Base-by-base conservation (phyloP, 1,140 invertebrate genomes). In the Phymorhynchus buccinoides region DNA sequence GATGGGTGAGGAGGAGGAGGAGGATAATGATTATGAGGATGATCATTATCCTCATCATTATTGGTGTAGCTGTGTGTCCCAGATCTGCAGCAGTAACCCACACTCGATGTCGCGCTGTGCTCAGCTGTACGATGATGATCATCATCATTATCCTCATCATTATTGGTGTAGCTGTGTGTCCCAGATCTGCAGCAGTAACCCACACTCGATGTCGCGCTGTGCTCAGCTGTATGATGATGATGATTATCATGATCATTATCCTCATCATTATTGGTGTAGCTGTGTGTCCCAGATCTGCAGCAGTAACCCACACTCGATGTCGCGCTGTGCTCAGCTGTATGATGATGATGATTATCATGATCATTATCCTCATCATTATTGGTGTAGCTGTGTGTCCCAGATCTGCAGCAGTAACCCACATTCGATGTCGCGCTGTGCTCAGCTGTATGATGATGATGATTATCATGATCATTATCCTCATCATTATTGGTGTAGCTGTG, bases 341-440 rank as follows among this genome's bases (percentile, higher is more conserved):
- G n/a, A n/a, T n/a, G n/a, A n/a, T n/a, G n/a, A n/a, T n/a, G n/a
- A n/a, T n/a, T n/a, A n/a, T n/a, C n/a, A n/a, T n/a, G n/a, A n/a
- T n/a, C n/a, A n/a, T n/a, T n/a, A n/a, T n/a, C n/a, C n/a, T 93
- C 88, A n/a, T 37, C 78, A 14, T 30, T 14, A 37, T 52, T 7
- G 22, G 27, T 22, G 22, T 52, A 22, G 48, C 7, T 22, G 7
- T 52, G 48, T 82, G 86, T 89, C 91, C 14, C 89, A 99, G 95
- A 93, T 99, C 62, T 99, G 98, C 94, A 98, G 98, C 22, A 97
- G 96, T 86, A 98, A 98, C 95, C 96, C 97, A 0, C 96, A 97
- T 91, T 94, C 96, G 27, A 95, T 99, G 90, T 95, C 96, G 1
- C 96, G 97, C 94, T 96, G 97, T 91, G 96, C 97, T 18, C 97